Percentiles rank a stretch among this genome's conserved stretches.
Evolutionary conservation across 1,140 invertebrate genomes (phyloP).

Genomic region (Drosophila triauraria): DNA sequence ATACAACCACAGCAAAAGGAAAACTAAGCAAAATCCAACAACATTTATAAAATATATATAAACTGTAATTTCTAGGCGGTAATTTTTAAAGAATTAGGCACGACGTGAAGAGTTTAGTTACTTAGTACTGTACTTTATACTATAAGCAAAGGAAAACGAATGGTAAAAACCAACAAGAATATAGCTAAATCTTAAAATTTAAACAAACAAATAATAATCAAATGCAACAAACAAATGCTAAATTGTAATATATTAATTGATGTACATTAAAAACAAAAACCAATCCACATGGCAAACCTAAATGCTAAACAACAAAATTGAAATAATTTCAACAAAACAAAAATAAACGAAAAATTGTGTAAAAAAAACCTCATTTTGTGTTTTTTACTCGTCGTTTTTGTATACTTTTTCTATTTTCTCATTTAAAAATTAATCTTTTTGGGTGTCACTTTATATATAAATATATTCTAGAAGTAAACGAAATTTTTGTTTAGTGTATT

Average conservation of each 20-base stretch:
- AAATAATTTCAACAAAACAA: slow-evolving; percentile 68
- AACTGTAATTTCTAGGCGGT: slow-evolving; percentile 75
- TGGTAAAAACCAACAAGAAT: slow-evolving; percentile 50
- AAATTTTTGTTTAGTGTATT: slow-evolving; percentile 60
- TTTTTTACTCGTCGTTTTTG: slow-evolving; percentile 61
- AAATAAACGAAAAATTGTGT: slow-evolving; percentile 67
- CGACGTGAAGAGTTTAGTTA: slow-evolving; percentile 74
- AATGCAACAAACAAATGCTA: slow-evolving; percentile 61
- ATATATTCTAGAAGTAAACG: slow-evolving; percentile 40
- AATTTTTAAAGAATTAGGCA: slow-evolving; percentile 69
- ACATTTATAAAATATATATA: slow-evolving; percentile 61
- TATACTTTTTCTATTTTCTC: slow-evolving; percentile 25
- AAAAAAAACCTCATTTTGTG: slow-evolving; percentile 65
- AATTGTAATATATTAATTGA: slow-evolving; percentile 78
- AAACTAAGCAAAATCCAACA: slow-evolving; percentile 44
- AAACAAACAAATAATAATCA: slow-evolving; percentile 67
- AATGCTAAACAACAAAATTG: slow-evolving; percentile 42
- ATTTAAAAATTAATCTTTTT: slow-evolving; percentile 29
- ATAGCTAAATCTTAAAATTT: slow-evolving; percentile 80
- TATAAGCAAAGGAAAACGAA: slow-evolving; percentile 48
- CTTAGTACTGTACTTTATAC: slow-evolving; percentile 78
- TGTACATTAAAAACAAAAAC: slow-evolving; percentile 60
- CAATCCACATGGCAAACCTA: slow-evolving; percentile 26
- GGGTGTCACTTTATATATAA: slow-evolving; percentile 47
- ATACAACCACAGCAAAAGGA: slow-evolving; percentile 37